phyloP scores from a whole-genome alignment of 2,888 invertebrate genomes.

The Eurytoma californica region DNA sequence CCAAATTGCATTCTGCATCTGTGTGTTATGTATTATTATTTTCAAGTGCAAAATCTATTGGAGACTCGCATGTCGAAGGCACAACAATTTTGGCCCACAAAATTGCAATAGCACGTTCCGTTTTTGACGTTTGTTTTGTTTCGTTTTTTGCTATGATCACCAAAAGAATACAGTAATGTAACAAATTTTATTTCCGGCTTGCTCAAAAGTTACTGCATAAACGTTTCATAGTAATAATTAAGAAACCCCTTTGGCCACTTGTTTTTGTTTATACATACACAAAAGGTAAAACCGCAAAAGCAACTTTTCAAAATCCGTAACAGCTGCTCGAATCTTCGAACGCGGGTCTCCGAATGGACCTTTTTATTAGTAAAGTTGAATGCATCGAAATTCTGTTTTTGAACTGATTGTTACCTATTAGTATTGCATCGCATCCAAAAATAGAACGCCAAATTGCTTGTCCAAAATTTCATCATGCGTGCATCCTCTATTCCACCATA shows the following conservation, averaged over 20 bases:
- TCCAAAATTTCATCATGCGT: slow-evolving; percentile 28
- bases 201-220: slow-evolving; percentile 44
- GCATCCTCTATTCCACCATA: neutral
- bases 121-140: slow-evolving; percentile 3
- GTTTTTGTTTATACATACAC: slow-evolving; percentile 21
- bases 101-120: slow-evolving; percentile 37
- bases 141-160: slow-evolving; percentile 16
- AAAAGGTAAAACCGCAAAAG: slow-evolving; percentile 15
- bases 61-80: slow-evolving; percentile 49
- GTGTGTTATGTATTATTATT: slow-evolving; percentile 11
- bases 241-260: slow-evolving; percentile 38
- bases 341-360: slow-evolving; percentile 34
- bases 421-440: slow-evolving; percentile 1
- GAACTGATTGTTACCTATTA: slow-evolving; percentile 2
- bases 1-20: slow-evolving; percentile 31
- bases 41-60: slow-evolving; percentile 35
- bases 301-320: slow-evolving; percentile 52
- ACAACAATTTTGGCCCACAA: slow-evolving; percentile 43
- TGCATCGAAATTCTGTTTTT: slow-evolving; percentile 16
- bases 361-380: slow-evolving; percentile 3
- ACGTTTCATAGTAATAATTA: slow-evolving; percentile 27
- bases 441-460: slow-evolving; percentile 38
- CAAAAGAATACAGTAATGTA: slow-evolving; percentile 45
- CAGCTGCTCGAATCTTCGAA: slow-evolving; percentile 53
- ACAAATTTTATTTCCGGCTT: slow-evolving; percentile 42